Evolutionary conservation across 1,140 invertebrate genomes (phyloP).

Genomic region (Pseudomyrmex gracilis): DNA sequence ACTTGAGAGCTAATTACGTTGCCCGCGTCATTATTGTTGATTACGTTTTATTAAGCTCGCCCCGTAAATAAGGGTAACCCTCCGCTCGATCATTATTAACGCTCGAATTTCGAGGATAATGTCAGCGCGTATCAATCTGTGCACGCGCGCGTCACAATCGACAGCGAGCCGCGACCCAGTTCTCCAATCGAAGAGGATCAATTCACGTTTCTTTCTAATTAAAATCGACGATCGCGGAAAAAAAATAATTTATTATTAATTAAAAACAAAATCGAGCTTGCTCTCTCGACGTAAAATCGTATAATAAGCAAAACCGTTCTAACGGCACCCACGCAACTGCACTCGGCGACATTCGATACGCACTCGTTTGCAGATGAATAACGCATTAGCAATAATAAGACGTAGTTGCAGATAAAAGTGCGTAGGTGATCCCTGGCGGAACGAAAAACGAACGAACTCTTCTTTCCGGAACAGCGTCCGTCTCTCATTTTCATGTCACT

Average conservation of each 20-base stretch:
- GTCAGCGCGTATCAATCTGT: constrained; percentile 68
- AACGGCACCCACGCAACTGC: no score
- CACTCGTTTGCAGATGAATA: constrained; percentile 39
- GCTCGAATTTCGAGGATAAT: constrained; percentile 62
- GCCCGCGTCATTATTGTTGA: constrained; percentile 67
- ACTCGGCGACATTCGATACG: no score
- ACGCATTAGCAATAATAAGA: constrained; percentile 45
- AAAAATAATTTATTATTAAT: no score
- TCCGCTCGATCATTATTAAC: constrained; percentile 66
- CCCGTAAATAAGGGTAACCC: constrained; percentile 31
- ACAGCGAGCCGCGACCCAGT: constrained; percentile 7
- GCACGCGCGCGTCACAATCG: constrained; percentile 66
- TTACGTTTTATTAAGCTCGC: constrained; percentile 61
- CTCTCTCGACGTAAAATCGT: not conserved
- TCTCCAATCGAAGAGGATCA: constrained; percentile 57
- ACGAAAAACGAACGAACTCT: constrained; percentile 28
- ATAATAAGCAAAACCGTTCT: not conserved
- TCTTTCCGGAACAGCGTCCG: not conserved
- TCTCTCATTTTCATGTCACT: constrained; percentile 41
- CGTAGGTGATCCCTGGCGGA: constrained; percentile 18
- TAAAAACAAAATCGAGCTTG: no score
- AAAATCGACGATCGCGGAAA: no score
- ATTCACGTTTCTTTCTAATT: constrained; percentile 60
- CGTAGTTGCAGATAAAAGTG: constrained; percentile 21
- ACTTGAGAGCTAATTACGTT: constrained; percentile 61